These are phyloP conservation scores for Antitype chi DNA, from an alignment of 2,888 invertebrate genomes.

Conservation along the genomic window DNA sequence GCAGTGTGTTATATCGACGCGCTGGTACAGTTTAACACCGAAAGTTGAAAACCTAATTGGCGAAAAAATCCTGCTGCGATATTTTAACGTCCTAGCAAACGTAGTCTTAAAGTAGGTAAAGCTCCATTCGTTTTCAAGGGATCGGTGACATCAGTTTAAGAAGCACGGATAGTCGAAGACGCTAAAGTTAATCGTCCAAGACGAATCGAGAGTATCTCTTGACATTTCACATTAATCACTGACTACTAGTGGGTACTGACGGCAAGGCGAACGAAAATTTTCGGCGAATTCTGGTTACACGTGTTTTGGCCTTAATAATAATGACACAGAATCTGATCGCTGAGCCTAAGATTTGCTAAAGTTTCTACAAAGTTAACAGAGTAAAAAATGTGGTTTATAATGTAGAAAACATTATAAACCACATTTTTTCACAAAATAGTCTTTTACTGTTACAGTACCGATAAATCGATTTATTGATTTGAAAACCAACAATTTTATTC, in stretches of 20 bases:
- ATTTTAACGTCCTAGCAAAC: no score
- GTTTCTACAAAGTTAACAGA: not conserved
- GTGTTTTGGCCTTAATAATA: conserved; percentile 1
- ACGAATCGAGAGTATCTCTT: conserved; percentile 57
- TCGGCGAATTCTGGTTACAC: not conserved
- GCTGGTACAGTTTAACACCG: no score
- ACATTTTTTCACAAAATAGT: no score
- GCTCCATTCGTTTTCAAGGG: conserved; percentile 4
- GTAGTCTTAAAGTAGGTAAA: conserved; percentile 14
- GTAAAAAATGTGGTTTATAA: not conserved
- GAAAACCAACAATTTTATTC: not conserved
- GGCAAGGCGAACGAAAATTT: conserved; percentile 7
- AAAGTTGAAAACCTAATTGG: no score
- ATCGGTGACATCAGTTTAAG: conserved; percentile 38
- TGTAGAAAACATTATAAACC: no score
- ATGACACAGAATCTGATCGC: not conserved
- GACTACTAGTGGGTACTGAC: not conserved
- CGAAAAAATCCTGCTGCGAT: no score
- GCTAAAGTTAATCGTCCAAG: conserved; percentile 69
- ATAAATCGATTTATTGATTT: not conserved
- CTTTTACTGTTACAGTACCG: not conserved
- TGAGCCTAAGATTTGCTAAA: not conserved
- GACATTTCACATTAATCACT: conserved; percentile 65
- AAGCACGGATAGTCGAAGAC: conserved; percentile 43
- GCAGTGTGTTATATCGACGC: no score